These are phyloP conservation scores for Trichacis sp. DNA, from an alignment of 2,888 invertebrate species.

Conservation along the genomic window DNA sequence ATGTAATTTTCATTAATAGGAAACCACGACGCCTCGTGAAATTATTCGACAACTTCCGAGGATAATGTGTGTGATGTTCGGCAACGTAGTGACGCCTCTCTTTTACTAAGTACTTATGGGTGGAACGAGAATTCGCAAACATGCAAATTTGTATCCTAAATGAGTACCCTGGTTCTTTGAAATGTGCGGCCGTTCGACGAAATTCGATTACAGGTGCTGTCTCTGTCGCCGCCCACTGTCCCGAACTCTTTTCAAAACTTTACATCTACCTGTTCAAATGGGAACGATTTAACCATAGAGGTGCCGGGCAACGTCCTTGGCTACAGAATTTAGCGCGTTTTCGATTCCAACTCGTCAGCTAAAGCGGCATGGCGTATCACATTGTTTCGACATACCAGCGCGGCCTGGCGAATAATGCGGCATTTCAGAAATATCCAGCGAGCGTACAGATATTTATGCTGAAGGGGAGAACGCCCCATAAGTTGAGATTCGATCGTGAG, in stretches of 20 bases:
- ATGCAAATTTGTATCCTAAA: conserved; percentile 37
- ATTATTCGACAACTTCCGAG: background rate
- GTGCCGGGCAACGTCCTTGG: background rate
- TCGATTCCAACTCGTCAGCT: background rate
- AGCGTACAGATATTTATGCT: background rate
- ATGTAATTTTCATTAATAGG: too few relatives aligned
- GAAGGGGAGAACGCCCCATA: too few relatives aligned
- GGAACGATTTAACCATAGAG: background rate
- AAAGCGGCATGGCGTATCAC: background rate
- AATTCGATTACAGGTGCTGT: conserved; percentile 43
- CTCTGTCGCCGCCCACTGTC: conserved; percentile 33
- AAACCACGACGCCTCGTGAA: too few relatives aligned
- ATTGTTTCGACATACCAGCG: conserved; percentile 3
- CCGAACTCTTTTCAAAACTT: conserved; percentile 9
- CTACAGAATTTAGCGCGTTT: background rate
- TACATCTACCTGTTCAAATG: conserved; percentile 16
- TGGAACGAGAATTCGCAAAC: conserved; percentile 36
- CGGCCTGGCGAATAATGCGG: background rate
- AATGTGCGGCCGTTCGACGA: conserved; percentile 36
- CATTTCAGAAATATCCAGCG: background rate
- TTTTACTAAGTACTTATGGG: conserved; percentile 29
- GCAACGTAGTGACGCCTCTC: background rate
- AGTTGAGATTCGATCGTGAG: too few relatives aligned
- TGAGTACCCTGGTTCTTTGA: conserved; percentile 38
- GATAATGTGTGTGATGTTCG: background rate